A percentile compares a stretch with the other conserved stretches of the same genome.
phyloP scores from a whole-genome alignment of 2,888 invertebrate genomes.

The Heliconius erato region DNA sequence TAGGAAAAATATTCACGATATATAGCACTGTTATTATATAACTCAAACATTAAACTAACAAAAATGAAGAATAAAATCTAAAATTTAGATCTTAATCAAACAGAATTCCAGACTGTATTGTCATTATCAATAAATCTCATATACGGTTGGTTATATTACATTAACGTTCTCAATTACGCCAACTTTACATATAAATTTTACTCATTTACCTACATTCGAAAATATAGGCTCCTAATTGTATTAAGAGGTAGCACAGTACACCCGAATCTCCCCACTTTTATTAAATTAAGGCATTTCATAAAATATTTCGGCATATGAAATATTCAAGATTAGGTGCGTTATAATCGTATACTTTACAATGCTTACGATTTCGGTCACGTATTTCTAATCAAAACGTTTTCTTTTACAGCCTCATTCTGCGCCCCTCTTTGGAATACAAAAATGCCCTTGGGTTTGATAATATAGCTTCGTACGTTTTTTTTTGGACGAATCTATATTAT shows the following conservation, averaged over 20 bases:
- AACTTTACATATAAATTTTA: background rate
- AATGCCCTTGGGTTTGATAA: slow-evolving; percentile 10
- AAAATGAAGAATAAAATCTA: background rate
- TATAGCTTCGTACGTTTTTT: background rate
- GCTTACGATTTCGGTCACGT: slow-evolving; percentile 38
- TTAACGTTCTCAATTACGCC: background rate
- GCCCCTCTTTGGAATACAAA: slow-evolving; percentile 35
- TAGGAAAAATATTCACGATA: too few relatives aligned
- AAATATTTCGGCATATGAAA: slow-evolving; percentile 20
- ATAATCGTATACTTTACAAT: slow-evolving; percentile 23
- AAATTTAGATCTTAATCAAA: background rate
- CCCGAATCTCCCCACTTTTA: slow-evolving; percentile 16
- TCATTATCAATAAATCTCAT: background rate
- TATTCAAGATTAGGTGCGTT: slow-evolving; percentile 29
- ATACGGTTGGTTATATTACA: background rate
- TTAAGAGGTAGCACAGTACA: background rate
- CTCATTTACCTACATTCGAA: background rate
- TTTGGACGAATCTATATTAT: slow-evolving; percentile 37
- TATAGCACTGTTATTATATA: too few relatives aligned
- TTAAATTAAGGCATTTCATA: slow-evolving; percentile 26
- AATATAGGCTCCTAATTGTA: background rate
- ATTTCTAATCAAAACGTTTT: slow-evolving; percentile 46
- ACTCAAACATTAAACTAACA: background rate
- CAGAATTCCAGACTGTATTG: background rate
- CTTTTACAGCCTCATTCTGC: slow-evolving; percentile 42